Percentiles rank a stretch among this genome's conserved stretches.
These are phyloP conservation scores for Budorcas taxicolor DNA, from an alignment of 2,113 vertebrate genomes.

Conservation along the genomic window DNA sequence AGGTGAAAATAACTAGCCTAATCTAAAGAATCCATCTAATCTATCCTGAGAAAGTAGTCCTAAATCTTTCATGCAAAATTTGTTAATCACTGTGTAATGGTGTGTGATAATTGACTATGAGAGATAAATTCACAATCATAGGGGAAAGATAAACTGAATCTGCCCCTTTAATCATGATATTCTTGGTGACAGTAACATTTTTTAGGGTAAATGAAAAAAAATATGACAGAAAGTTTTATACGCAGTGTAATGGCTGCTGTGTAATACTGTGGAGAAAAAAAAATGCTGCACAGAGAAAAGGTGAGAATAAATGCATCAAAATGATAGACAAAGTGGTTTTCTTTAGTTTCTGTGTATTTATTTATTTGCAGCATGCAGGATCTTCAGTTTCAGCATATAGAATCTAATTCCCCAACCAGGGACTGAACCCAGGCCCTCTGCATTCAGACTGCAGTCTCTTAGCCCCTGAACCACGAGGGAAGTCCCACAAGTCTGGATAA, in stretches of 20 bases:
- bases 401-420: background rate
- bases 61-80: background rate
- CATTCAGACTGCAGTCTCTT: background rate
- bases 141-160: background rate
- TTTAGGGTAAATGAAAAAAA: background rate
- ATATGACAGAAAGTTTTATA: background rate
- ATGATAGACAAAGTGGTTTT: background rate
- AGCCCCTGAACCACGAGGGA: background rate
- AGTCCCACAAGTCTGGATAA: background rate
- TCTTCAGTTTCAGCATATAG: background rate
- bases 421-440: background rate
- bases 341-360: background rate
- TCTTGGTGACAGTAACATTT: background rate
- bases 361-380: background rate
- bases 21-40: background rate
- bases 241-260: background rate
- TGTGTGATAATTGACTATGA: background rate
- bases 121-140: background rate
- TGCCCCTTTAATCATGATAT: background rate
- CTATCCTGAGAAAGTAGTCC: background rate
- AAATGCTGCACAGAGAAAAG: background rate
- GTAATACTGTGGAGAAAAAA: background rate
- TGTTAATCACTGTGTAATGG: background rate
- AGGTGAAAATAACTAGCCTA: background rate
- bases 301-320: background rate